phyloP scores from a whole-genome alignment of 2,888 invertebrate genomes.

The Acanthosepion pharaonis region DNA sequence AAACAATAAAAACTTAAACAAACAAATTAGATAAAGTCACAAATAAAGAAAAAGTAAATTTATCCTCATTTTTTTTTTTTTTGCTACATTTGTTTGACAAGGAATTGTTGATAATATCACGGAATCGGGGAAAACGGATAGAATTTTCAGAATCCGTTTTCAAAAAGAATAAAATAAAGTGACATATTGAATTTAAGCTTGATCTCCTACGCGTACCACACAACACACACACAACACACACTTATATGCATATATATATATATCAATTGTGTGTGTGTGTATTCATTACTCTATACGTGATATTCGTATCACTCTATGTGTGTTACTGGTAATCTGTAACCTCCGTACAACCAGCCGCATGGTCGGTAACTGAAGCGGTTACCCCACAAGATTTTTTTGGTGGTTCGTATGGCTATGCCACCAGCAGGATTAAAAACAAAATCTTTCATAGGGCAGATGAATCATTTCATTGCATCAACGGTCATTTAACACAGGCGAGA shows the following conservation, averaged over 20 bases:
- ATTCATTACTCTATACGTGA: too few species aligned
- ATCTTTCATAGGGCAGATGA: too few species aligned
- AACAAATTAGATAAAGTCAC: not conserved
- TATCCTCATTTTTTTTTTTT: not conserved
- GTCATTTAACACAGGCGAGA: too few species aligned
- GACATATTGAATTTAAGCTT: too few species aligned
- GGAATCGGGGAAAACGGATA: not conserved
- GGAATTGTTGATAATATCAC: not conserved
- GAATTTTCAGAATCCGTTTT: not conserved
- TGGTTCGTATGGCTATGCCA: too few species aligned
- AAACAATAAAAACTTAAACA: not conserved
- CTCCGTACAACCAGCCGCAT: too few species aligned
- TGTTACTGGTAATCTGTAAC: too few species aligned
- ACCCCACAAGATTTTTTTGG: too few species aligned
- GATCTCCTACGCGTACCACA: not conserved
- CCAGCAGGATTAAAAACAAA: too few species aligned
- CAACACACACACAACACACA: not conserved
- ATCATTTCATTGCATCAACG: too few species aligned
- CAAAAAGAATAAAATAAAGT: not conserved
- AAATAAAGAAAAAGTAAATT: not conserved
- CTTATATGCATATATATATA: not conserved
- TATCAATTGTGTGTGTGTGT: not conserved
- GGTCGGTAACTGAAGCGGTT: too few species aligned
- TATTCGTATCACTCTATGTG: too few species aligned
- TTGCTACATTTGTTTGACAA: not conserved